Percentiles rank a stretch among this genome's conserved stretches.
Conservation (phyloP, 2,113 vertebrate genomes). For the Hippocampus abdominalis region DNA sequence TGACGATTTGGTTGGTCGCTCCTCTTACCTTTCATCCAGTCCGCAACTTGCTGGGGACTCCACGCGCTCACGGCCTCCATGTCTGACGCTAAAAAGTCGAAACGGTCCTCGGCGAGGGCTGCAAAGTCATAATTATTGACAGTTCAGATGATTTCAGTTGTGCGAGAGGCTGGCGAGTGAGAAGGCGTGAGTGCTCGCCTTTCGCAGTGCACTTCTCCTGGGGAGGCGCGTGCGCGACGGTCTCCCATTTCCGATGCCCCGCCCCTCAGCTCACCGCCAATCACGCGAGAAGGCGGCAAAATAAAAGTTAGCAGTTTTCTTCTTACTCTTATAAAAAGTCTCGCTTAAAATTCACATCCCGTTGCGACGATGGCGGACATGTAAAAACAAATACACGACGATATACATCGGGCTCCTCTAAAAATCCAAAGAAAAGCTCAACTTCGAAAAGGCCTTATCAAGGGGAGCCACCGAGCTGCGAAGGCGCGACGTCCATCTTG, state of each 20-base stretch:
- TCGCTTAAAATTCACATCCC: too few relatives aligned
- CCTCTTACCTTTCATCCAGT: constrained; percentile 2
- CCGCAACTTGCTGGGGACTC: constrained; percentile 1
- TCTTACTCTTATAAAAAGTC: too few relatives aligned
- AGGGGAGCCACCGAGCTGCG: background rate
- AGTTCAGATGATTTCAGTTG: background rate
- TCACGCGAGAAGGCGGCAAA: background rate
- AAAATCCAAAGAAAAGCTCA: background rate
- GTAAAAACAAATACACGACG: background rate
- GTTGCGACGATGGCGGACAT: background rate
- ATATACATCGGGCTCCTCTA: background rate
- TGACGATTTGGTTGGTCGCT: background rate
- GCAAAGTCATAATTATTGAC: background rate
- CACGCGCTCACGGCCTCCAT: constrained; percentile 4
- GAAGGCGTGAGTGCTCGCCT: background rate
- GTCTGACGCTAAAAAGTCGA: background rate
- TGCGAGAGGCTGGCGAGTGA: background rate
- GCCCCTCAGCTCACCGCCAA: background rate
- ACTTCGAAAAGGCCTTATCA: background rate
- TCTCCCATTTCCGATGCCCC: background rate
- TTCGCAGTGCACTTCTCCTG: background rate
- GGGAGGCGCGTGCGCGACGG: background rate
- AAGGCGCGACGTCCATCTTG: background rate
- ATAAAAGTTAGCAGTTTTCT: too few relatives aligned
- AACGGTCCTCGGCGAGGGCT: background rate